Conservation (phyloP, 1,140 invertebrate genomes). For the Drosophila teissieri region DNA sequence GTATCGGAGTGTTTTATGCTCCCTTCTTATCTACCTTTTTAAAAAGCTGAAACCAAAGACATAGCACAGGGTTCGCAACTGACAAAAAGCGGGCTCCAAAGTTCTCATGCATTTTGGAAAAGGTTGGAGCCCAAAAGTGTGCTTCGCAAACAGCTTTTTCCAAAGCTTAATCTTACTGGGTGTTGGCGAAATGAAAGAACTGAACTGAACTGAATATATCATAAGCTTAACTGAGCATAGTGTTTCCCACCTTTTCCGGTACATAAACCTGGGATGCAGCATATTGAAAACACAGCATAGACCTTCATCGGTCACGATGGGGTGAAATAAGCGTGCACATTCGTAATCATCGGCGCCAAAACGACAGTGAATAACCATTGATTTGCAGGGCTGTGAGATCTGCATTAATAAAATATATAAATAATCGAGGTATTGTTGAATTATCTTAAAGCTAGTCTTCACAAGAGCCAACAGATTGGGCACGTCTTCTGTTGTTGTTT, state of each 20-base stretch:
- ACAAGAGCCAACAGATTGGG: too few species aligned
- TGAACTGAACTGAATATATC: too few species aligned
- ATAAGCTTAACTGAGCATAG: neutral
- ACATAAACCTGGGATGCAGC: constrained; percentile 88
- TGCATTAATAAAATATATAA: constrained; percentile 3
- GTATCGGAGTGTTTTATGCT: too few species aligned
- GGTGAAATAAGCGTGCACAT: constrained; percentile 90
- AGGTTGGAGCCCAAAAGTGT: neutral
- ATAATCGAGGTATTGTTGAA: neutral
- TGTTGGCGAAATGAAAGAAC: neutral
- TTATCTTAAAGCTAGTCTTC: too few species aligned
- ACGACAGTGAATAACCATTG: constrained; percentile 88
- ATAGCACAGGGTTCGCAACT: neutral
- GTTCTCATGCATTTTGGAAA: neutral
- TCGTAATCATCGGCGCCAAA: constrained; percentile 87
- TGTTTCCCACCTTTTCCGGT: constrained; percentile 82
- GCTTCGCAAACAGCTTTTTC: neutral
- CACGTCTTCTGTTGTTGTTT: too few species aligned
- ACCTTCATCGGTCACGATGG: constrained; percentile 91
- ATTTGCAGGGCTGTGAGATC: constrained; percentile 88
- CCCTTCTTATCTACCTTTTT: too few species aligned
- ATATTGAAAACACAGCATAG: constrained; percentile 93
- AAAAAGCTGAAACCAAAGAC: neutral
- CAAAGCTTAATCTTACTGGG: neutral
- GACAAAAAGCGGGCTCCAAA: neutral